Evolutionary conservation across 2,888 invertebrate genomes (phyloP), one percentile per base, ranked within the genome.

Genomic region (Acleris emargana): DNA sequence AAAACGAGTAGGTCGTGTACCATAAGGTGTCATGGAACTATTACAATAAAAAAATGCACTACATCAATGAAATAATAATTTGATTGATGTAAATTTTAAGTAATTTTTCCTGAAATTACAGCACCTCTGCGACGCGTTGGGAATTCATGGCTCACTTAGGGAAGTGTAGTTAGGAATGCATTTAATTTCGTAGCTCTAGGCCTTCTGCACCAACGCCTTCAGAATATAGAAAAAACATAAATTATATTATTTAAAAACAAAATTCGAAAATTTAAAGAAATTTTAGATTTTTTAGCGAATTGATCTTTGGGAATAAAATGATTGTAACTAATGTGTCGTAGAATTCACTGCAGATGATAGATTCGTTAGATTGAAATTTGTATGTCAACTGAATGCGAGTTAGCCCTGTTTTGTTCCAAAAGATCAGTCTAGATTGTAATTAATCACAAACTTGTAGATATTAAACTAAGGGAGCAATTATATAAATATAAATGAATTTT

Each of bases 401-500:
- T 18, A 20, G 20, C 5, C 16, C 22, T 51, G 16, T 25, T 22
- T 57, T 57, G 25, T 57, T 20, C 45, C 57, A 57, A 25, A 43
- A 45, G 58, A 28, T 54, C 32, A 20, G 64, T 49, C 50, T 81
- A 81, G 76, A 71, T 68, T 71, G 68, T 79, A 77, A 74, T 42
- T 67, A 73, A 76, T 79, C 81, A 83, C 81, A 74, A 73, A 81
- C 75, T 74, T 86, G 88, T 88, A 89, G 87, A 86, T 85, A 85
- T 80, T 84, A 82, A 88, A 79, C 81, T 90, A 89, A 89, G 91
- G 91, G 91, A 91, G 84, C 91, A 91, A 91, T 86, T 88, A 86
- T 81, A 81, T 81, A 79, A 82, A 80, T 70, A 63, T 69, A 76
- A 71, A 70, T 67, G 77, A 71, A 70, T 67, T 75, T 73, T 80